phyloP scores from a whole-genome alignment of 2,113 vertebrate species.

The Ovis canadensis region DNA sequence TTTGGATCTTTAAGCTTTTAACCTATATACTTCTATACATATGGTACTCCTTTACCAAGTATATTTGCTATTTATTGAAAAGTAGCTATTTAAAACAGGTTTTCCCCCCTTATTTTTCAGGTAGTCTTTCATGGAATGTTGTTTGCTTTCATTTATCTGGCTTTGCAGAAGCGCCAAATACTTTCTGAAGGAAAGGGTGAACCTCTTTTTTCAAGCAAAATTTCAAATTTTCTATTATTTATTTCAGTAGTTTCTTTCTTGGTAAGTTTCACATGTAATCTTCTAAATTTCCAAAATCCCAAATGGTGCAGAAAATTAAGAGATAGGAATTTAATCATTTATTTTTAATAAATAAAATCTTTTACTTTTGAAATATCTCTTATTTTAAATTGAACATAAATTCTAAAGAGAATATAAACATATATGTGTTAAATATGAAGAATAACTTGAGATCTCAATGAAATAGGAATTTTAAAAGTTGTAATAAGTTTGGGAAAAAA shows the following conservation, averaged over 20 bases:
- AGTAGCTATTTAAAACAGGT: constrained; percentile 18
- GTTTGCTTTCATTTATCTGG: constrained; percentile 95
- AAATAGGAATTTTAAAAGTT: constrained; percentile 16
- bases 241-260: constrained; percentile 90
- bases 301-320: neutral
- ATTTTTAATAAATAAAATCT: constrained; percentile 1
- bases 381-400: neutral
- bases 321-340: neutral
- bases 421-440: neutral
- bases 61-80: neutral
- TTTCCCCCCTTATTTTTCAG: constrained; percentile 74
- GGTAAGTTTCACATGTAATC: constrained; percentile 81
- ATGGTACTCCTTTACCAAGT: neutral
- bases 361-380: neutral
- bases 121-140: constrained; percentile 95
- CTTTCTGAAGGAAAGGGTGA: constrained; percentile 95
- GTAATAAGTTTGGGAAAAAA: neutral
- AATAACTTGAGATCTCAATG: neutral
- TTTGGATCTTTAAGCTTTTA: neutral
- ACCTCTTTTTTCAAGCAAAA: constrained; percentile 88
- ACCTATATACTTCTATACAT: neutral
- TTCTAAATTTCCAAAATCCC: neutral
- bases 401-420: neutral
- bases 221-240: constrained; percentile 93
- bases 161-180: constrained; percentile 89